Percentiles rank a stretch among this genome's conserved stretches.
phyloP scores from a whole-genome alignment of 1,140 invertebrate species.

The Zaprionus taronus region DNA sequence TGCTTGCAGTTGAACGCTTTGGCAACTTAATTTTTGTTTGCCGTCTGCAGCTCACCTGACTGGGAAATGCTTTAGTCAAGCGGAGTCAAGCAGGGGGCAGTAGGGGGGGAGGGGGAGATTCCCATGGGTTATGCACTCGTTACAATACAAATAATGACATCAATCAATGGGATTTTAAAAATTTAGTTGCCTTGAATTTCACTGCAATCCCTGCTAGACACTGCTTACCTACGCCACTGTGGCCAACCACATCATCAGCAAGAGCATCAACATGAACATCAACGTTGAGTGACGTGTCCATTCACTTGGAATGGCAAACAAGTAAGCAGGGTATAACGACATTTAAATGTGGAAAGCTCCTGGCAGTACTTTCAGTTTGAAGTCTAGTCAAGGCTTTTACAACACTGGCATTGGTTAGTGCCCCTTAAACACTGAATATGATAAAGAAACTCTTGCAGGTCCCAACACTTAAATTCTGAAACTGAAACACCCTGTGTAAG shows the following conservation, averaged over 20 bases:
- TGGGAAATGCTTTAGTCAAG: conserved; percentile 28
- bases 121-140: neutral
- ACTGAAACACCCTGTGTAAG: conserved; percentile 7
- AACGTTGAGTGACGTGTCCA: conserved; percentile 60
- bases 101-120: neutral
- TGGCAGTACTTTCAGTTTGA: neutral
- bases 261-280: conserved; percentile 13
- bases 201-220: neutral
- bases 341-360: conserved; percentile 27
- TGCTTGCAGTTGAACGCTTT: conserved; percentile 58
- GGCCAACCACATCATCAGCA: conserved; percentile 35
- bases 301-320: conserved; percentile 67
- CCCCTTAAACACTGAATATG: too few species aligned
- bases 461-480: neutral
- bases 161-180: too few species aligned
- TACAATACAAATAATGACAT: too few species aligned
- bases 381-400: too few species aligned
- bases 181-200: neutral
- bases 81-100: neutral
- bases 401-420: neutral
- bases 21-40: conserved; percentile 72
- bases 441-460: neutral
- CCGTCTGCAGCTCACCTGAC: conserved; percentile 55
- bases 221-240: neutral
- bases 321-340: conserved; percentile 34